A percentile compares a stretch with the other conserved stretches of the same genome.
phyloP scores from a whole-genome alignment of 2,888 invertebrate genomes.

The Horisme vitalbata region DNA sequence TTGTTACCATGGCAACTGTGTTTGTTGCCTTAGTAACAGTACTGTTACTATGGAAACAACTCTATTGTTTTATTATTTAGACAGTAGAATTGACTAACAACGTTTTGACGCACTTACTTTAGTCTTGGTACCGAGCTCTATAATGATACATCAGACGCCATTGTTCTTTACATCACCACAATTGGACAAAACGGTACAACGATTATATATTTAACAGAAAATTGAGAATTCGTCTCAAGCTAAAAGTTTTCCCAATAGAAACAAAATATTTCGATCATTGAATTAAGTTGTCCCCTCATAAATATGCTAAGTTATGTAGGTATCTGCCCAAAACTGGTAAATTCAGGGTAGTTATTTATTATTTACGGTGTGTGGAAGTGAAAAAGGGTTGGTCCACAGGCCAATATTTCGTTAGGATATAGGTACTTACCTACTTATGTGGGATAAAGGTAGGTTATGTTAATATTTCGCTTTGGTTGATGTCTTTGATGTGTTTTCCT shows the following conservation, averaged over 20 bases:
- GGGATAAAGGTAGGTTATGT: constrained; percentile 13
- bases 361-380: constrained; percentile 31
- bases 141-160: too few relatives aligned
- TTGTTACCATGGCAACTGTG: too few relatives aligned
- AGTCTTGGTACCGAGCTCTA: too few relatives aligned
- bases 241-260: constrained; percentile 9
- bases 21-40: too few relatives aligned
- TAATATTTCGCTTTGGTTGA: constrained; percentile 10
- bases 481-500: constrained; percentile 8
- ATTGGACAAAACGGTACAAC: too few relatives aligned
- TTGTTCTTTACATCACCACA: too few relatives aligned
- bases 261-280: constrained; percentile 23
- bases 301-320: constrained; percentile 28
- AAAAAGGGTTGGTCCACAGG: constrained; percentile 25
- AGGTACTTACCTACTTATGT: constrained; percentile 9
- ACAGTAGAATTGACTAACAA: too few relatives aligned
- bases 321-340: constrained; percentile 21
- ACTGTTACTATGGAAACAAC: too few relatives aligned
- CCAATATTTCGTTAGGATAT: constrained; percentile 22
- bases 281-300: constrained; percentile 20
- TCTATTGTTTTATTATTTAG: too few relatives aligned
- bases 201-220: neutral
- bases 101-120: too few relatives aligned
- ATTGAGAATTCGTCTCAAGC: neutral
- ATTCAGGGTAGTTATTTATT: constrained; percentile 30